Base-by-base conservation (phyloP, 1,140 invertebrate genomes). In the Agrypnia vestita region DNA sequence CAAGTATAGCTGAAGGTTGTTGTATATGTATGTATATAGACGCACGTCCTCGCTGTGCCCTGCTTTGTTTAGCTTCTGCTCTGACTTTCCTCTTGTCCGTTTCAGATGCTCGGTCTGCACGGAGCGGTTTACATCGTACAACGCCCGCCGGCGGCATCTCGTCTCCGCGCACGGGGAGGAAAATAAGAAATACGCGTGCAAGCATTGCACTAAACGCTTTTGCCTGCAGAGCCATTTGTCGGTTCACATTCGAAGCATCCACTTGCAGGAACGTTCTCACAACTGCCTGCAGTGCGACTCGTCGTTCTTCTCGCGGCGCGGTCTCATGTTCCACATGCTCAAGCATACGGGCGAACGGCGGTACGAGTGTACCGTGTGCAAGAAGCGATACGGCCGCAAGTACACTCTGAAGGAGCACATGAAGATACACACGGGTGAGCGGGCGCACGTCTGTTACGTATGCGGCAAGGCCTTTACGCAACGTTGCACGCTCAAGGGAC, bases 381-480 rank as follows among this genome's bases (percentile, higher is more conserved):
- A 90, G 46, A 91, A 92, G 64, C 86, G 90, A 7, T 94, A 93
- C 85, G 93, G 92, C 62, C 90, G 94, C 73, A 92, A 93, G 82
- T 90, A 94, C 82, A 94, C 93, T 53, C 91, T 95, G 87, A 89
- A 94, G 46, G 91, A 94, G 64, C 94, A 95, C 83, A 91, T 94
- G 83, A 91, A 93, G 71, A 93, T 93, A 6, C 93, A 94, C 76
- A 89, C 88, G 4, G 88, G 90, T 4, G 84, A 89, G 0, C 91
- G 89, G 87, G 90, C 89, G 82, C 90, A 90, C 49, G 86, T 85
- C 21, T 91, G 91, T 83, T 84, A 88, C 3, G 88, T 90, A 51
- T 91, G 91, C 80, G 87, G 89, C 46, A 91, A 86, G 72, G 90
- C 90, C 0, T 91, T 91, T 83, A 87, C 88, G 78, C 88, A 89